Evolutionary conservation across 2,797 vertebrate genomes (phyloP).

Genomic region (Syndactyla subalaris): DNA sequence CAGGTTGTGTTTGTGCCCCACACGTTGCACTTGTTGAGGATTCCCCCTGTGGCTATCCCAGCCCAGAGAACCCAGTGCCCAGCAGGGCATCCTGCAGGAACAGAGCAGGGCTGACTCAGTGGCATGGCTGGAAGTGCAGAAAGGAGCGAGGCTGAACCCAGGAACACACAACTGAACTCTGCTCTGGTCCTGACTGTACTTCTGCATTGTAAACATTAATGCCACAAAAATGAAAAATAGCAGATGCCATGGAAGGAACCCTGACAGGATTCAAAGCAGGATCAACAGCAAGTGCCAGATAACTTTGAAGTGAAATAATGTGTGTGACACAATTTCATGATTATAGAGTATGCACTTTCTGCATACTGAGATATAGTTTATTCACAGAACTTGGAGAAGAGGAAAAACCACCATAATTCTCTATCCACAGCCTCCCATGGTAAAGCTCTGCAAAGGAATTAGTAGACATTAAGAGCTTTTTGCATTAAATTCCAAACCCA

Average conservation of each 20-base stretch:
- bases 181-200: background rate
- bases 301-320: background rate
- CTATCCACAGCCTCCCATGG: background rate
- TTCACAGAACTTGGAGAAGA: background rate
- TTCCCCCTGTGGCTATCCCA: background rate
- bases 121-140: background rate
- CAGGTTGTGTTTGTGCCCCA: background rate
- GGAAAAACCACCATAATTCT: background rate
- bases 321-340: background rate
- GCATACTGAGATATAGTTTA: background rate
- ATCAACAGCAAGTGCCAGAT: background rate
- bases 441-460: background rate
- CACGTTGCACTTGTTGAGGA: background rate
- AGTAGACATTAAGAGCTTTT: background rate
- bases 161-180: background rate
- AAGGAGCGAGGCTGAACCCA: background rate
- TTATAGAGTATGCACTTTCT: background rate
- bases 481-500: background rate
- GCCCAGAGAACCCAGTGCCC: background rate
- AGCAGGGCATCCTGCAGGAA: background rate
- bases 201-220: background rate
- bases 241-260: background rate
- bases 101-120: too few relatives aligned
- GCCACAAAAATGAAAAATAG: background rate
- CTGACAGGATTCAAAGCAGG: background rate